These are phyloP conservation scores for Diarsia brunnea DNA, from an alignment of 2,888 invertebrate species.

Conservation along the genomic window DNA sequence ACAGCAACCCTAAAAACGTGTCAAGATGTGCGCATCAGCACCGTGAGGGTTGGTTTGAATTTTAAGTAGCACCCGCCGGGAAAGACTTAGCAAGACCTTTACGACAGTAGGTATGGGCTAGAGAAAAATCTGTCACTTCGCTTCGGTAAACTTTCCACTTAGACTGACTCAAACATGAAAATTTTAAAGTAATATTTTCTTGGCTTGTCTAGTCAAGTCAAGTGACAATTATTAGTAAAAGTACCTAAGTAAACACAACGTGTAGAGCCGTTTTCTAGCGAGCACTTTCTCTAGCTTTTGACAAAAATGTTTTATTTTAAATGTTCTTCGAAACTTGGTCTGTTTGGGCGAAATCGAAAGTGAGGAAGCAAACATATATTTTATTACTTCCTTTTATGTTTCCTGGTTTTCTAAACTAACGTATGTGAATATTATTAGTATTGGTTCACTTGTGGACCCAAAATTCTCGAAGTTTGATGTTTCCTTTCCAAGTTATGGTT, in stretches of 20 bases:
- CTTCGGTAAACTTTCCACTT: background rate
- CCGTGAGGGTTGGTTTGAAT: background rate
- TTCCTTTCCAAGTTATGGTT: background rate
- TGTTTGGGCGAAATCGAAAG: constrained; percentile 41
- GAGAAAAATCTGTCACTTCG: background rate
- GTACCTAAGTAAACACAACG: constrained; percentile 24
- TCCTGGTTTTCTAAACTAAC: background rate
- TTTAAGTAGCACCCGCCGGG: background rate
- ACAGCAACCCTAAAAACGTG: no score
- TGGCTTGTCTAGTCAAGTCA: background rate
- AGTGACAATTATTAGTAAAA: constrained; percentile 44
- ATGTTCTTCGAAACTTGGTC: constrained; percentile 38
- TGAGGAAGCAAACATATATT: background rate
- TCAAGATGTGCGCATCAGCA: background rate
- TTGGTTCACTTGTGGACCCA: background rate
- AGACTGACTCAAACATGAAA: background rate
- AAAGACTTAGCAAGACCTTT: background rate
- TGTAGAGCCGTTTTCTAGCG: constrained; percentile 38
- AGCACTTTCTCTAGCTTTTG: constrained; percentile 56
- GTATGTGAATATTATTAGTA: background rate
- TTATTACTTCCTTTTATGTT: background rate
- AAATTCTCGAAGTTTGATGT: background rate
- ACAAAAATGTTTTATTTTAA: constrained; percentile 42
- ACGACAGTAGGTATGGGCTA: background rate
- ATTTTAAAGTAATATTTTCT: background rate